Evolutionary conservation across 2,888 invertebrate species (phyloP).

Genomic region (Eupsilia transversa): DNA sequence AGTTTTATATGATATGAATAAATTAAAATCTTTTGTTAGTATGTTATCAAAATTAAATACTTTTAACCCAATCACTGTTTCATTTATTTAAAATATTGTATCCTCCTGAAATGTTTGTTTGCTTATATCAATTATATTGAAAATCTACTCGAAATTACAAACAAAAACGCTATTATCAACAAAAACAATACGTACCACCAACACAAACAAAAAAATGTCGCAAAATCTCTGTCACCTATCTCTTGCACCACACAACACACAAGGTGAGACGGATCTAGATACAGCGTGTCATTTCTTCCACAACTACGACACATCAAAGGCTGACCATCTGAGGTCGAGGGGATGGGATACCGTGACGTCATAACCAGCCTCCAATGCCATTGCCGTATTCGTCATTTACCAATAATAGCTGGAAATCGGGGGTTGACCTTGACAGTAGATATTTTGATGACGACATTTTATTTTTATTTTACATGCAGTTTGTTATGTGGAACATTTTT

Average conservation of each 20-base stretch:
- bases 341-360: constrained; percentile 73
- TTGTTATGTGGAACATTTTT: background rate
- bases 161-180: background rate
- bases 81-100: no score
- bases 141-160: background rate
- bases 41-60: background rate
- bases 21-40: background rate
- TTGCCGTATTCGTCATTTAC: constrained; percentile 57
- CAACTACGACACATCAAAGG: constrained; percentile 77
- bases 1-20: background rate
- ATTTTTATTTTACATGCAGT: background rate
- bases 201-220: background rate
- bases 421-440: constrained; percentile 30
- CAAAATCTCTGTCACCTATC: constrained; percentile 41
- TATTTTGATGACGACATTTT: constrained; percentile 13
- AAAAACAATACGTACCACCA: background rate
- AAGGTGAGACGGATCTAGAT: constrained; percentile 85
- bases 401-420: constrained; percentile 35
- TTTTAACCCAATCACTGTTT: background rate
- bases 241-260: constrained; percentile 72
- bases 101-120: background rate
- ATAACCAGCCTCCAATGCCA: constrained; percentile 53
- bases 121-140: no score
- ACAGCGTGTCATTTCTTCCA: constrained; percentile 83
- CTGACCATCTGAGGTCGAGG: constrained; percentile 76